Conservation (phyloP, 2,113 vertebrate species). For the Pristiophorus japonicus region DNA sequence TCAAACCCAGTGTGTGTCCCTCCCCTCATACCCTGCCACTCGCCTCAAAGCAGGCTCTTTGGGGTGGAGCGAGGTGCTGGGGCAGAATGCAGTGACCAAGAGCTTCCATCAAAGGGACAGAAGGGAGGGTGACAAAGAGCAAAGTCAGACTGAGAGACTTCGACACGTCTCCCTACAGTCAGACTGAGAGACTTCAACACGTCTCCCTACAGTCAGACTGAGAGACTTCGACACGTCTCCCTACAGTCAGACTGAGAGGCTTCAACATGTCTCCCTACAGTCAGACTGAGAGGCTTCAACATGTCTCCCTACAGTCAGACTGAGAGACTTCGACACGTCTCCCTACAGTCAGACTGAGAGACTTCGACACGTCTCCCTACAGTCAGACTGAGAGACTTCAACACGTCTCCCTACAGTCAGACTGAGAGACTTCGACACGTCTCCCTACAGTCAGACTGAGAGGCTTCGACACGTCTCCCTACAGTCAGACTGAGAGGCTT, state of each 20-base stretch:
- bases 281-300: too few species aligned
- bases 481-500: background rate
- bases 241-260: background rate
- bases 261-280: background rate
- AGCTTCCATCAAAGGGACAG: background rate
- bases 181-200: background rate
- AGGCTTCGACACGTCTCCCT: too few species aligned
- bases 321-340: background rate
- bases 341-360: background rate
- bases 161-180: background rate
- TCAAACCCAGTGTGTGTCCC: conserved; percentile 34
- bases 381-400: too few species aligned
- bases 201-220: background rate
- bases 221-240: background rate
- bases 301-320: too few species aligned
- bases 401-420: too few species aligned
- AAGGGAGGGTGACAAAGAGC: background rate
- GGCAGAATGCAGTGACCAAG: too few species aligned
- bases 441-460: background rate
- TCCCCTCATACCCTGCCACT: conserved; percentile 23
- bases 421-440: background rate
- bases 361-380: background rate
- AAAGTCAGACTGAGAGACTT: background rate
- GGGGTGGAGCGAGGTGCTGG: too few species aligned
- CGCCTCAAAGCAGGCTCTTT: conserved; percentile 24